Conservation (phyloP, 2,888 invertebrate species). For the Drosophila fulvimacula region DNA sequence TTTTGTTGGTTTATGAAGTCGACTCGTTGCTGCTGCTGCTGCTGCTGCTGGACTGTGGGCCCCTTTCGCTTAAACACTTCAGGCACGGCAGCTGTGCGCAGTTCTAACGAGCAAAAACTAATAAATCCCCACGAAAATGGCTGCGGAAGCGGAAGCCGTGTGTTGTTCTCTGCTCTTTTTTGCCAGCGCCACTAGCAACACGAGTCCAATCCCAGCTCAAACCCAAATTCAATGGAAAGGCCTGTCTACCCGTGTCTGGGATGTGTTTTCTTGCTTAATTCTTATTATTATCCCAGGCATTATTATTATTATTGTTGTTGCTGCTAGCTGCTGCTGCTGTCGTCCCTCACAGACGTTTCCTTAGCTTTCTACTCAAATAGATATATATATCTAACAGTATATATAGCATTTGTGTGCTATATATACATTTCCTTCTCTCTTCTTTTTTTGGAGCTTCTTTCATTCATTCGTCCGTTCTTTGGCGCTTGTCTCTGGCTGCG, state of each 20-base stretch:
- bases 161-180: constrained; percentile 58
- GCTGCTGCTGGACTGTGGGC: constrained; percentile 47
- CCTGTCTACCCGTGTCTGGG: constrained; percentile 70
- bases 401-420: constrained; percentile 6
- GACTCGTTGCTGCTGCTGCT: constrained; percentile 32
- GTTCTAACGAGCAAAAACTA: constrained; percentile 85
- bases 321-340: constrained; percentile 29
- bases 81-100: constrained; percentile 75
- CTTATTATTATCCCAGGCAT: constrained; percentile 80
- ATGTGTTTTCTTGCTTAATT: constrained; percentile 81
- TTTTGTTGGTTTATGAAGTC: constrained; percentile 83
- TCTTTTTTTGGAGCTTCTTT: constrained; percentile 28
- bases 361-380: constrained; percentile 29
- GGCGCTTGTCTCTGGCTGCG: constrained; percentile 51
- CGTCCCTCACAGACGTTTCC: constrained; percentile 72
- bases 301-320: constrained; percentile 61
- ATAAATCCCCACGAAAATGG: constrained; percentile 82
- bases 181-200: constrained; percentile 23
- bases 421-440: constrained; percentile 6
- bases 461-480: constrained; percentile 37
- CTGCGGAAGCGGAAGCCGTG: constrained; percentile 81
- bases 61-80: constrained; percentile 61
- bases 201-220: constrained; percentile 30
- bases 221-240: constrained; percentile 40
- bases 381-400: constrained; percentile 19